These are phyloP conservation scores for Tenebrosternarchus preto DNA, from an alignment of 2,113 vertebrate species.

Conservation along the genomic window DNA sequence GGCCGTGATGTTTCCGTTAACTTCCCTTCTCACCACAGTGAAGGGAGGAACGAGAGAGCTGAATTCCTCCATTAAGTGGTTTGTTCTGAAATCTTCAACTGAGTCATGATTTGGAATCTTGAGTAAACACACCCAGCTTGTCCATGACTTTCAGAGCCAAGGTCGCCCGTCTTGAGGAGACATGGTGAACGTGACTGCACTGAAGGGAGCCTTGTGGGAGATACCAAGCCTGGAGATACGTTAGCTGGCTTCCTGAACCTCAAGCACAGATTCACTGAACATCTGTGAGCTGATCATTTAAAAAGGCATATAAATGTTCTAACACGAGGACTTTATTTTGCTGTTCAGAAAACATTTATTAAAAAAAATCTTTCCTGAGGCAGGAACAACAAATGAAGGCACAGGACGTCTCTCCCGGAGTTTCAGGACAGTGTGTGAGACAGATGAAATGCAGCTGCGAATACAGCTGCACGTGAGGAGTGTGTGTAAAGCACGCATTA, in stretches of 20 bases:
- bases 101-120: constrained; percentile 37
- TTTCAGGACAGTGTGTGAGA: constrained; percentile 11
- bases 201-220: not conserved
- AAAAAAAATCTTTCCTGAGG: not conserved
- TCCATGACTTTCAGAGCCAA: not conserved
- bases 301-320: constrained; percentile 34
- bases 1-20: not conserved
- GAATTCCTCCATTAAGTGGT: not conserved
- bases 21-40: not conserved
- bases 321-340: constrained; percentile 13
- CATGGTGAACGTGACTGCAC: not conserved
- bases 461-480: not conserved
- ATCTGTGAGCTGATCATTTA: constrained; percentile 15
- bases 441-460: not conserved
- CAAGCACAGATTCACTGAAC: constrained; percentile 12
- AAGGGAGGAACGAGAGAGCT: not conserved
- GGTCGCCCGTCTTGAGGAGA: constrained; percentile 20
- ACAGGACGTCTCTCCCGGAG: not conserved
- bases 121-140: constrained; percentile 27
- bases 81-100: not conserved
- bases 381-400: constrained; percentile 17
- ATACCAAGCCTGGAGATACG: constrained; percentile 19
- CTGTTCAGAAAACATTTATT: not conserved
- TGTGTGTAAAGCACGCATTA: not conserved
- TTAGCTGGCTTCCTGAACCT: not conserved